Evolutionary conservation across 2,888 invertebrate genomes (phyloP).

Genomic region (Caenorhabditis uteleia): DNA sequence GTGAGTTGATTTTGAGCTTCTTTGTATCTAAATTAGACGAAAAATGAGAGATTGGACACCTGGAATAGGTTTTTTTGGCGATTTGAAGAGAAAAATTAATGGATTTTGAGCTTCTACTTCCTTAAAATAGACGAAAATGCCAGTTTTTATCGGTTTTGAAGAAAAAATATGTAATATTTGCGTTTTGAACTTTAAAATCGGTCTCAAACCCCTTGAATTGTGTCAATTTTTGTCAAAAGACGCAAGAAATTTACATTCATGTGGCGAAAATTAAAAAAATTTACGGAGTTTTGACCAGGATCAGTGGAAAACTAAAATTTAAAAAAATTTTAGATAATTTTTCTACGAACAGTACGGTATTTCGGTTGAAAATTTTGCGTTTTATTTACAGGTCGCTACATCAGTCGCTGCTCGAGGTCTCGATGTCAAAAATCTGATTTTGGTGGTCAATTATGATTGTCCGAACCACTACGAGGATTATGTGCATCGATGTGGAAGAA

Average conservation of each 20-base stretch:
- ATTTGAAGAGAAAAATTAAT: slow-evolving; percentile 1
- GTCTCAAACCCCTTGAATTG: no score
- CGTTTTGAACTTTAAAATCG: no score
- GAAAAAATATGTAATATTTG: no score
- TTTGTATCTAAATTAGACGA: not conserved
- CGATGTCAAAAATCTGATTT: slow-evolving; percentile 95
- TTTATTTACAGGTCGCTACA: slow-evolving; percentile 80
- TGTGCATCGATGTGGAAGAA: slow-evolving; percentile 82
- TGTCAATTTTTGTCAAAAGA: no score
- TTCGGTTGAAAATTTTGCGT: no score
- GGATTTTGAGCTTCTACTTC: not conserved
- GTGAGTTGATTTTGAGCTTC: slow-evolving; percentile 73
- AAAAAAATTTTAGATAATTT: not conserved
- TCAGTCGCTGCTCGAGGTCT: slow-evolving; percentile 96
- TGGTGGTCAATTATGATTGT: slow-evolving; percentile 98
- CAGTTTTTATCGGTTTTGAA: no score
- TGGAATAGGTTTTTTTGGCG: not conserved
- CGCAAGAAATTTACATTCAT: not conserved
- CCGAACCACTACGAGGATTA: slow-evolving; percentile 99
- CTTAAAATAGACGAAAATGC: no score
- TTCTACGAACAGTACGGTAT: not conserved
- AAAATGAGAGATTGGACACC: no score
- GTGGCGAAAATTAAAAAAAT: not conserved
- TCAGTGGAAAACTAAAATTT: not conserved
- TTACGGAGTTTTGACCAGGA: not conserved